Evolutionary conservation across 92 coral and sea anemone genomes (phyloP).

Genomic region (Palythoa heliodiscus): DNA sequence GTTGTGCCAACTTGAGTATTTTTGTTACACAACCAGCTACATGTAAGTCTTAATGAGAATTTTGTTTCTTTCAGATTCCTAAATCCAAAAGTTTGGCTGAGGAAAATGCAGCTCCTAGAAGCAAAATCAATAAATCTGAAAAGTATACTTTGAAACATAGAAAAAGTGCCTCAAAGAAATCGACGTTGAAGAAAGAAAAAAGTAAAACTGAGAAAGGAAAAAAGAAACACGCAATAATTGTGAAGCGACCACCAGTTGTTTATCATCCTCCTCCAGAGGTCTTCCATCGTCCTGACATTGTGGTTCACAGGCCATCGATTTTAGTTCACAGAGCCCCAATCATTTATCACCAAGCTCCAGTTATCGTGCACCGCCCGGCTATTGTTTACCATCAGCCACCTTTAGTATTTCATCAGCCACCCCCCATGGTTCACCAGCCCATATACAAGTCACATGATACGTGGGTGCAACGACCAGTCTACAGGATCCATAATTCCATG

Average conservation of each 20-base stretch:
- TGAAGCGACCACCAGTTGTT: constrained; percentile 91
- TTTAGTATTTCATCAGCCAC: constrained; percentile 86
- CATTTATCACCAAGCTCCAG: constrained; percentile 94
- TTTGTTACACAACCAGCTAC: too few species aligned
- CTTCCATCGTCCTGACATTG: constrained; percentile 94
- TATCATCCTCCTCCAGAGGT: constrained; percentile 98
- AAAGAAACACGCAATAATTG: constrained; percentile 83
- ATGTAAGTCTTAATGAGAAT: background rate
- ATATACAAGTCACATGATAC: constrained; percentile 81
- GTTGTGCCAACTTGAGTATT: too few species aligned
- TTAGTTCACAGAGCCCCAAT: constrained; percentile 95
- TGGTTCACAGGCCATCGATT: constrained; percentile 96
- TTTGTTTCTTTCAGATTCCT: constrained; percentile 56
- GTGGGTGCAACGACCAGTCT: constrained; percentile 67
- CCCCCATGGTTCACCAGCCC: constrained; percentile 86
- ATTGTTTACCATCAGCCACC: constrained; percentile 92
- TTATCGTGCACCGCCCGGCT: constrained; percentile 94
- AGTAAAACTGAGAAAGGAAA: constrained; percentile 72
- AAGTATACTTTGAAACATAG: constrained; percentile 18
- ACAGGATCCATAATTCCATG: constrained; percentile 60
- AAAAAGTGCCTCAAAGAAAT: constrained; percentile 2
- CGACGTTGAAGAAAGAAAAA: constrained; percentile 57
- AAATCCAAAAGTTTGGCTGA: constrained; percentile 37
- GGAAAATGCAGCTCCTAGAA: constrained; percentile 60
- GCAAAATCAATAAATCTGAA: constrained; percentile 48